Evolutionary conservation across 2,113 vertebrate genomes (phyloP).

Genomic region (Astatoreochromis straeleni): DNA sequence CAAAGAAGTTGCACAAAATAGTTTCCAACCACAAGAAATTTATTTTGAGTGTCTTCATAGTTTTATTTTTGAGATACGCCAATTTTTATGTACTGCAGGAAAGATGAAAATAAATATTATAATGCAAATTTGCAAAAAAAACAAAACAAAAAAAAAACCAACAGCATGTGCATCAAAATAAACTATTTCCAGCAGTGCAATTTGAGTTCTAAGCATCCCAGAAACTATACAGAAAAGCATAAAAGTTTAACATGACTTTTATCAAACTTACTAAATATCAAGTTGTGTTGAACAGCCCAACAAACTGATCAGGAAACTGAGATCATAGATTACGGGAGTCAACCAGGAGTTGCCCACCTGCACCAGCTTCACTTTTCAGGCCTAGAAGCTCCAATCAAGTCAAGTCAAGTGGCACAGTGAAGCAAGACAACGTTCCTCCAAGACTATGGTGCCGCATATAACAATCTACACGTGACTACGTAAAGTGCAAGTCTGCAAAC

Average conservation of each 20-base stretch:
- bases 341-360: too few relatives aligned
- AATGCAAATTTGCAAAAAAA: too few relatives aligned
- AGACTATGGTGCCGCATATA: neutral
- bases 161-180: too few relatives aligned
- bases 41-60: neutral
- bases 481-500: neutral
- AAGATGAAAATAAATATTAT: neutral
- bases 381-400: neutral
- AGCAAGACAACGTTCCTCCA: neutral
- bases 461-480: neutral
- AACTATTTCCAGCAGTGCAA: too few relatives aligned
- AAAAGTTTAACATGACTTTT: too few relatives aligned
- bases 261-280: too few relatives aligned
- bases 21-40: neutral
- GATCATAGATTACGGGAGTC: too few relatives aligned
- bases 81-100: neutral
- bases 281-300: too few relatives aligned
- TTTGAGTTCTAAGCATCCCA: too few relatives aligned
- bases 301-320: too few relatives aligned
- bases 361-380: neutral
- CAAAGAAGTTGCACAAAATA: neutral
- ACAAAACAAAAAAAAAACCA: too few relatives aligned
- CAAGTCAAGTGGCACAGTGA: neutral
- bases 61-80: accelerated
- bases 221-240: too few relatives aligned